These are phyloP conservation scores for Mesochorus sp. DNA, from an alignment of 2,888 invertebrate species.

Conservation along the genomic window DNA sequence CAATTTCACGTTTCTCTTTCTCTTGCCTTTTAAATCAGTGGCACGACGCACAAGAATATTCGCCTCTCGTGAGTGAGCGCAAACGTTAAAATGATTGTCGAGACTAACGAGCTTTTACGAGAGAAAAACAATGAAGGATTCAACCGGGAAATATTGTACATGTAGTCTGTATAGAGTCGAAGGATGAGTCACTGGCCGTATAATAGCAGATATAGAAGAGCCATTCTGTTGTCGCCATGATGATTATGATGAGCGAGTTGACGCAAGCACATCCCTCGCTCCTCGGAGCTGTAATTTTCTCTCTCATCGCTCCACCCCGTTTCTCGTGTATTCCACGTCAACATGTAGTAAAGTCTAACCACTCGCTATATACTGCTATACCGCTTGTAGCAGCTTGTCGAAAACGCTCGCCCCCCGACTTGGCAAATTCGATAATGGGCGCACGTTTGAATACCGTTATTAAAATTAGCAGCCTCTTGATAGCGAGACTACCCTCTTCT, in stretches of 20 bases:
- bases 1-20: not conserved
- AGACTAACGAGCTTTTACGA: conserved; percentile 25
- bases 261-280: conserved; percentile 18
- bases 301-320: conserved; percentile 28
- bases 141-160: conserved; percentile 16
- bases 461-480: conserved; percentile 52
- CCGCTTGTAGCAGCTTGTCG: not conserved
- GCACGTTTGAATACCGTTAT: conserved; percentile 40
- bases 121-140: not conserved
- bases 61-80: not conserved
- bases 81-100: conserved; percentile 18
- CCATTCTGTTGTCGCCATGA: conserved; percentile 33
- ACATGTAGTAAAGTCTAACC: conserved; percentile 30
- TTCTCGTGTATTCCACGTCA: conserved; percentile 19
- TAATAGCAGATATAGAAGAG: conserved; percentile 32
- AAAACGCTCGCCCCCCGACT: conserved; percentile 12
- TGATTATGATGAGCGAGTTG: conserved; percentile 47
- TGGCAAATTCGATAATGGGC: conserved; percentile 50
- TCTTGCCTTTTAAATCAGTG: not conserved
- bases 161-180: too few species aligned
- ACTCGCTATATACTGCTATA: conserved; percentile 6
- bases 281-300: conserved; percentile 40
- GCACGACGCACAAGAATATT: not conserved
- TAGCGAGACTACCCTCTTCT: not conserved
- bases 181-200: conserved; percentile 34